Percentiles rank a stretch among this genome's conserved stretches.
Conservation (phyloP, 2,113 vertebrate species). For the Sebastes schlegelii region DNA sequence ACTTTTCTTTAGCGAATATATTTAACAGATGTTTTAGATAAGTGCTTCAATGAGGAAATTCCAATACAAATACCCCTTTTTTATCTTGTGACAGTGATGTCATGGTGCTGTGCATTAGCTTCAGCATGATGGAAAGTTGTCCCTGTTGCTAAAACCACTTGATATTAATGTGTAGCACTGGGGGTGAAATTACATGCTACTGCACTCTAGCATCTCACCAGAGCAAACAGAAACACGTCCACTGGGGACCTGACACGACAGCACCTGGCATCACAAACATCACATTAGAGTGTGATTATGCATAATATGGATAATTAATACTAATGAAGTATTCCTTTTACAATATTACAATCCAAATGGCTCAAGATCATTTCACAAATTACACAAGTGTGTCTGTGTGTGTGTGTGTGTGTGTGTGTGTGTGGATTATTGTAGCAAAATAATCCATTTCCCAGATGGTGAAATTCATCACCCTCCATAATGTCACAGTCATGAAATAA, state of each 20-base stretch:
- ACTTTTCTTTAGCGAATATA: no score
- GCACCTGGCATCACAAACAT: slow-evolving; percentile 28
- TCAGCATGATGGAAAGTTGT: not conserved
- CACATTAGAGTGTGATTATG: slow-evolving; percentile 26
- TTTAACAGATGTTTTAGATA: no score
- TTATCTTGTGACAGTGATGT: not conserved
- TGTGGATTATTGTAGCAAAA: slow-evolving; percentile 31
- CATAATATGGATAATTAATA: slow-evolving; percentile 35
- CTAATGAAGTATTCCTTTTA: slow-evolving; percentile 21
- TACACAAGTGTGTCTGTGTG: not conserved
- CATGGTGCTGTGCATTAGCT: not conserved
- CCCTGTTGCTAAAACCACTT: not conserved
- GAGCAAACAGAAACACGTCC: not conserved
- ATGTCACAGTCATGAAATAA: slow-evolving; percentile 49
- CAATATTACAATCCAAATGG: slow-evolving; percentile 25
- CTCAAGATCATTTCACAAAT: not conserved
- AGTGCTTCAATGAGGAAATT: no score
- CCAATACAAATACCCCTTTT: not conserved
- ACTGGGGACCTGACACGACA: not conserved
- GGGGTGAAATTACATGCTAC: not conserved
- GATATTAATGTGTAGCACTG: not conserved
- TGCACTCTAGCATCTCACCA: not conserved
- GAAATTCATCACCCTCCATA: slow-evolving; percentile 26
- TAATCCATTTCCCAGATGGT: slow-evolving; percentile 50
- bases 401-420: slow-evolving; percentile 8